Base-by-base conservation (phyloP, 1,140 invertebrate species). In the Drosophila navojoa region DNA sequence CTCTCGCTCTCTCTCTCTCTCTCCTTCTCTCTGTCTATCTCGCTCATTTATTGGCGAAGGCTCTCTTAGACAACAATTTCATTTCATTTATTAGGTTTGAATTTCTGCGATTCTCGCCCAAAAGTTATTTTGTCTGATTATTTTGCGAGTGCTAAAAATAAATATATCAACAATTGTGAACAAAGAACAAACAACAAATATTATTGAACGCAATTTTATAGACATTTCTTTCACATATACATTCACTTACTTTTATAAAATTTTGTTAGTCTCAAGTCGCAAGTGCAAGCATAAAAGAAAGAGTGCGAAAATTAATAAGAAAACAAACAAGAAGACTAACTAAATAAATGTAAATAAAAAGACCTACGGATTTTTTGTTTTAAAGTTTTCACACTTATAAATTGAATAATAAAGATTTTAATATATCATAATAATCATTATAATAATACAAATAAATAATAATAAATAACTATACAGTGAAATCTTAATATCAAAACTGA, bases 101-200 rank as follows among this genome's bases (percentile, higher is more conserved):
- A 15, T 64, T 58, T 64, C 52, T 44, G 40, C 40, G 40, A 16
- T 47, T 59, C 19, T 45, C 57, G 42, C 9, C 57, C 4, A 45
- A 67, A 67, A 47, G 54, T 68, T 67, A 57, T 54, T 54, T 54
- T 54, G 29, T 19, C 25, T 55, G 55, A 71, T 71, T 55, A 66
- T 59, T 38, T 38, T 72, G 42, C 55, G 42, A 68, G 63, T 72
- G 70, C 63, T 40, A 67, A 72, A 54, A 68, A 72, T 54, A 63
- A 64, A 57, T 57, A 47, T 29, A 60, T 54, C 32, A 72, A 72
- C 55, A 72, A 61, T 68, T 72, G 70, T 68, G 70, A 54, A 72
- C 70, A 72, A 72, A 72, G 63, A 60, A 67, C 32, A 66, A 72
- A 29, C 42, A 66, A 57, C 35, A 38, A 38, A 52, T 67, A 59